phyloP scores from a whole-genome alignment of 2,113 vertebrate species.

The Arothron firmamentum region DNA sequence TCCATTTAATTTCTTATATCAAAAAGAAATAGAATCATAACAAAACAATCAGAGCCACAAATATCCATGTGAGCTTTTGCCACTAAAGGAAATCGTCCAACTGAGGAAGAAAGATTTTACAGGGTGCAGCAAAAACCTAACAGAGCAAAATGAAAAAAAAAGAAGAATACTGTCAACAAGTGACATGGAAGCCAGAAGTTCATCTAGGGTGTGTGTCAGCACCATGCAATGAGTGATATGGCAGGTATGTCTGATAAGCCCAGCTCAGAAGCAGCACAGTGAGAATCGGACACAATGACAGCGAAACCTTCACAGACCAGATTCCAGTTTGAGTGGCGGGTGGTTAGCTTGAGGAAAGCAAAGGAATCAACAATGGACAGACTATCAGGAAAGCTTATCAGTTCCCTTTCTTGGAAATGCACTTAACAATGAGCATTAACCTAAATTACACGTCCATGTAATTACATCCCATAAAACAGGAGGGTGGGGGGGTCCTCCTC shows the following conservation, averaged over 20 bases:
- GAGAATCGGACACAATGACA: slow-evolving; percentile 34
- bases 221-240: slow-evolving; percentile 68
- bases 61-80: slow-evolving; percentile 59
- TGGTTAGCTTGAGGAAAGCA: slow-evolving; percentile 68
- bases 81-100: slow-evolving; percentile 57
- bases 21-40: slow-evolving; percentile 71
- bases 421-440: slow-evolving; percentile 52
- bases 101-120: slow-evolving; percentile 55
- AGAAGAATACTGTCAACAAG: slow-evolving; percentile 61
- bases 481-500: slow-evolving; percentile 1
- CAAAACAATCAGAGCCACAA: slow-evolving; percentile 68
- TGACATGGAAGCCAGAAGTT: slow-evolving; percentile 41
- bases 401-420: slow-evolving; percentile 50
- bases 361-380: slow-evolving; percentile 60
- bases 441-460: slow-evolving; percentile 62
- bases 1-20: slow-evolving; percentile 77
- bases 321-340: slow-evolving; percentile 44
- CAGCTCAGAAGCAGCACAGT: slow-evolving; percentile 59
- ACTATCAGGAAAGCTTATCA: slow-evolving; percentile 54
- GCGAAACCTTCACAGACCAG: slow-evolving; percentile 38
- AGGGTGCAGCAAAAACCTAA: slow-evolving; percentile 42
- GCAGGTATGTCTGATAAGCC: slow-evolving; percentile 50
- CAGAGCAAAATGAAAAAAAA: slow-evolving; percentile 34
- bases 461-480: slow-evolving; percentile 49
- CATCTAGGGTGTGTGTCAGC: slow-evolving; percentile 49